phyloP scores from a whole-genome alignment of 2,113 vertebrate genomes.

The Mohoua ochrocephala region DNA sequence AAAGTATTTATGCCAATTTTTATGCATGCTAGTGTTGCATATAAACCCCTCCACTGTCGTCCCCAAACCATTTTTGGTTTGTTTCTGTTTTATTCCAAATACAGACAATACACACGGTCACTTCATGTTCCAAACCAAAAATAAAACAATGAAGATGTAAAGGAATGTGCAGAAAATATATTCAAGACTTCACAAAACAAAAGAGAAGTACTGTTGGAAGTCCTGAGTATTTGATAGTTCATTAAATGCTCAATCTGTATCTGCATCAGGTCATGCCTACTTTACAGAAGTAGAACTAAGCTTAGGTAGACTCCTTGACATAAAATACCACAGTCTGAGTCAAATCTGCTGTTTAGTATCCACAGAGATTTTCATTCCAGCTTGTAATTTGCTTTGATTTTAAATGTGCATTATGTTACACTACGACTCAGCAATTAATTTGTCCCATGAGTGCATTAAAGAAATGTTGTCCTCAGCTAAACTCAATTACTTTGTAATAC shows the following conservation, averaged over 20 bases:
- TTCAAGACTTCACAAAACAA: background rate
- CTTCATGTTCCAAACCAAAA: slow-evolving; percentile 7
- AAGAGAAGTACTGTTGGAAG: background rate
- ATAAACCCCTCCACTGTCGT: background rate
- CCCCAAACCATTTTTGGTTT: slow-evolving; percentile 22
- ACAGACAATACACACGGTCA: background rate
- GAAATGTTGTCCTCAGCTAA: background rate
- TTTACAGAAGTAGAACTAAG: background rate
- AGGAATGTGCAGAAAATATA: background rate
- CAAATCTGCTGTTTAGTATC: background rate
- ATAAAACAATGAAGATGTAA: background rate
- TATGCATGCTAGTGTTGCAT: background rate
- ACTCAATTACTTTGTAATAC: background rate
- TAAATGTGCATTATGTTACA: background rate
- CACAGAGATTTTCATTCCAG: background rate
- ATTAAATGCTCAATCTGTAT: background rate
- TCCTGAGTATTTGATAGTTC: background rate
- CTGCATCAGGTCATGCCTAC: background rate
- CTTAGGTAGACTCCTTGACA: background rate
- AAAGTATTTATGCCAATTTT: slow-evolving; percentile 22
- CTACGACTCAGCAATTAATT: background rate
- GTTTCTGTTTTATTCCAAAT: slow-evolving; percentile 31
- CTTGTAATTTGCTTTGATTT: background rate
- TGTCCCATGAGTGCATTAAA: background rate
- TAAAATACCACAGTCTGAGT: background rate